phyloP scores from a whole-genome alignment of 2,113 vertebrate genomes.

The Phylloscopus whistleri region DNA sequence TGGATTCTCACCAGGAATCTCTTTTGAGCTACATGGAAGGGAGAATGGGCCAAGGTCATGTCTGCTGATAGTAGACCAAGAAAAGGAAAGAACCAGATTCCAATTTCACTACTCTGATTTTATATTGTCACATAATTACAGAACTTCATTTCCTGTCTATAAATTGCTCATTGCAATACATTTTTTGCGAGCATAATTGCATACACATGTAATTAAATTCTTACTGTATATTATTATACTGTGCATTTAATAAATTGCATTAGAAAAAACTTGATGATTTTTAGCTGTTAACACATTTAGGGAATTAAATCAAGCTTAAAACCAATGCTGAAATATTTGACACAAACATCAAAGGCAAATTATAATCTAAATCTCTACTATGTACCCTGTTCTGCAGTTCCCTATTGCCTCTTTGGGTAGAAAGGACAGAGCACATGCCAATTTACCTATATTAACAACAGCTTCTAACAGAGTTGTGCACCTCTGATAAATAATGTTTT shows the following conservation, averaged over 20 bases:
- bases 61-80: not conserved
- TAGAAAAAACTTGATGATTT: not conserved
- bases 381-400: not conserved
- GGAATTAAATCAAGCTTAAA: slow-evolving; percentile 24
- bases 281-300: not conserved
- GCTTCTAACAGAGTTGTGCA: not conserved
- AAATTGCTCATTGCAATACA: not conserved
- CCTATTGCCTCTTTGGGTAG: not conserved
- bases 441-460: not conserved
- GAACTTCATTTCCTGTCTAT: slow-evolving; percentile 18
- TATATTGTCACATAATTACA: not conserved
- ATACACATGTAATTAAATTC: not conserved
- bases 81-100: not conserved
- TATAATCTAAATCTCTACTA: not conserved
- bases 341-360: not conserved
- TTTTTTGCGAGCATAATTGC: not conserved
- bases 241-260: not conserved
- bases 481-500: not conserved
- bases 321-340: not conserved
- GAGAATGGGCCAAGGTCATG: not conserved
- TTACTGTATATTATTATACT: not conserved
- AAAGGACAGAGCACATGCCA: fast-evolving
- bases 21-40: not conserved
- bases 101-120: not conserved
- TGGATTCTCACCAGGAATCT: not conserved